These are phyloP conservation scores for Scotopteryx bipunctaria DNA, from an alignment of 2,888 invertebrate species.

Conservation along the genomic window DNA sequence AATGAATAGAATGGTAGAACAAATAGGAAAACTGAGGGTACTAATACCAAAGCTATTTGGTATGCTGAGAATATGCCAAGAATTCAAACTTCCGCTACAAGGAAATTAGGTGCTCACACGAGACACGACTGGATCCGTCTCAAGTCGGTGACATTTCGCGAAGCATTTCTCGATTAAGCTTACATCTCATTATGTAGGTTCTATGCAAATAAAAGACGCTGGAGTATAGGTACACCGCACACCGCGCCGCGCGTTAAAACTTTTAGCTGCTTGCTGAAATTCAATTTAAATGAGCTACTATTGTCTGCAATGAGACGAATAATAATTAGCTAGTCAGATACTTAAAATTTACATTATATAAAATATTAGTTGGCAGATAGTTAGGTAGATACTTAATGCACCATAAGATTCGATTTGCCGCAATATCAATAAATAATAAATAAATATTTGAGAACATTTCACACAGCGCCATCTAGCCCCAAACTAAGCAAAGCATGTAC, in stretches of 20 bases:
- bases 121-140: conserved; percentile 35
- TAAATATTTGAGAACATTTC: too few species aligned
- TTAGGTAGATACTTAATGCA: too few species aligned
- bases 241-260: not conserved
- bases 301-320: not conserved
- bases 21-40: conserved; percentile 14
- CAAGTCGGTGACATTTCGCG: conserved; percentile 21
- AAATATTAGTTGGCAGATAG: too few species aligned
- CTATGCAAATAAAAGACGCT: conserved; percentile 15
- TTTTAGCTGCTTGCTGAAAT: not conserved
- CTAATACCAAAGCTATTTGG: conserved; percentile 25
- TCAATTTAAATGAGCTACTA: not conserved
- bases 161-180: conserved; percentile 21
- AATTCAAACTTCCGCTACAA: conserved; percentile 39
- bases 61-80: conserved; percentile 32
- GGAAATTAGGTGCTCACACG: conserved; percentile 39
- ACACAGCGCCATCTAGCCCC: too few species aligned
- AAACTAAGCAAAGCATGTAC: too few species aligned
- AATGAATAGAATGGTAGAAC: conserved; percentile 18
- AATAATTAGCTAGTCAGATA: too few species aligned
- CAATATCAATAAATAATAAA: too few species aligned
- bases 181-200: conserved; percentile 8
- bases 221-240: conserved; percentile 2
- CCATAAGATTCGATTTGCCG: too few species aligned
- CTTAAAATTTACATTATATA: too few species aligned